These are phyloP conservation scores for Ormyrus rosae DNA, from an alignment of 2,888 invertebrate species.

Conservation along the genomic window DNA sequence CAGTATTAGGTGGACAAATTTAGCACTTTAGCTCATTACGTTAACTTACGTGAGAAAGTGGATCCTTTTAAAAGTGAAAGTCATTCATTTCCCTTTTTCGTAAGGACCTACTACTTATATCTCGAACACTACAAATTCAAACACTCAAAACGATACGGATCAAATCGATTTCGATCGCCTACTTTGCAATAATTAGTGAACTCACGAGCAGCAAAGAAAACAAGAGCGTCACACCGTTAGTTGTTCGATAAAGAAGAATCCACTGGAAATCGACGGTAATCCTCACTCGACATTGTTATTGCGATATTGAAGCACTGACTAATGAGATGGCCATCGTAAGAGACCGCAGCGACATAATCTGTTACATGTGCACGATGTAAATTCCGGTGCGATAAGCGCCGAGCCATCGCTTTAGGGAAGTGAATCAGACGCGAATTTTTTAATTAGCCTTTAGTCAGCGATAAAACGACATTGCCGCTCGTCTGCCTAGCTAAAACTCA, in stretches of 20 bases:
- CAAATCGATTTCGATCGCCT: too few relatives aligned
- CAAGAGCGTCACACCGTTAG: too few relatives aligned
- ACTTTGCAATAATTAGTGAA: too few relatives aligned
- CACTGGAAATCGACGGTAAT: not conserved
- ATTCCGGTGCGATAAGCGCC: not conserved
- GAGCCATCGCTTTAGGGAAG: too few relatives aligned
- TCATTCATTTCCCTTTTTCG: too few relatives aligned
- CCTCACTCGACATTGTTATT: not conserved
- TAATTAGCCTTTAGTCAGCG: constrained; percentile 15
- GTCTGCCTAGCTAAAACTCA: not conserved
- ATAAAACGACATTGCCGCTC: not conserved
- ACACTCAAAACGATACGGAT: too few relatives aligned
- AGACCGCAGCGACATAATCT: not conserved
- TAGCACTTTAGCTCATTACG: not conserved
- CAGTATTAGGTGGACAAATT: constrained; percentile 1
- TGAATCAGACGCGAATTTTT: constrained; percentile 3
- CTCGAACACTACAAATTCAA: too few relatives aligned
- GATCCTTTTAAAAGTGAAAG: too few relatives aligned
- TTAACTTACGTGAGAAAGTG: not conserved
- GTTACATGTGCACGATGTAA: constrained; percentile 6
- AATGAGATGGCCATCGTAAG: not conserved
- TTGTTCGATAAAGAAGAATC: not conserved
- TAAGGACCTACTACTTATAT: too few relatives aligned
- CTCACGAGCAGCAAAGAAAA: too few relatives aligned
- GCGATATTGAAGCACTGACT: not conserved